Evolutionary conservation across 2,113 vertebrate genomes (phyloP).

Genomic region (Ameiurus melas): DNA sequence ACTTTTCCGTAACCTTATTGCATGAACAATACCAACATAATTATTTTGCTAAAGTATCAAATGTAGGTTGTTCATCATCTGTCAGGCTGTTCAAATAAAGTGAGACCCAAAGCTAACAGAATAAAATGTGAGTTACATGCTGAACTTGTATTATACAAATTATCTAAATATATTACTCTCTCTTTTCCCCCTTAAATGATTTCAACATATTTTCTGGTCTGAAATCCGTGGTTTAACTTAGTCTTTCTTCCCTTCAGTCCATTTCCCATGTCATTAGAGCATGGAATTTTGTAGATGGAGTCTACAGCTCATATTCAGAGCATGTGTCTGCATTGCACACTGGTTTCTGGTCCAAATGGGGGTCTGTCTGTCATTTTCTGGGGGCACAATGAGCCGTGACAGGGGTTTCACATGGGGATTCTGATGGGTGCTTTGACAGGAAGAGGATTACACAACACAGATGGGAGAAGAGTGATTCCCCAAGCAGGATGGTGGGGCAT

Average conservation of each 20-base stretch:
- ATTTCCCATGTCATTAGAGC: slow-evolving; percentile 46
- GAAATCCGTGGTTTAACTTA: slow-evolving; percentile 37
- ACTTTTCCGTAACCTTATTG: not conserved
- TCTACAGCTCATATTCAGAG: slow-evolving; percentile 40
- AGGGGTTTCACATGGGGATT: slow-evolving; percentile 47
- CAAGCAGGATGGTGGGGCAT: slow-evolving; percentile 39
- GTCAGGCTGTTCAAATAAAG: slow-evolving; percentile 8
- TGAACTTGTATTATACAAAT: not conserved
- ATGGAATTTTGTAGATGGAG: slow-evolving; percentile 44
- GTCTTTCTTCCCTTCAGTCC: slow-evolving; percentile 39
- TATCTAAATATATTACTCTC: not conserved
- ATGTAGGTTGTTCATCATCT: not conserved
- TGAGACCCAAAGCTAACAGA: slow-evolving; percentile 11
- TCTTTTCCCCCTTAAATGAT: slow-evolving; percentile 12
- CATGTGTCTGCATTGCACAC: slow-evolving; percentile 32
- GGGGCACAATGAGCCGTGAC: slow-evolving; percentile 53
- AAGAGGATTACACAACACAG: slow-evolving; percentile 68
- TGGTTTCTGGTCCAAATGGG: slow-evolving; percentile 43
- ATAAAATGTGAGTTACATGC: not conserved
- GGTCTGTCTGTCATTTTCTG: slow-evolving; percentile 42
- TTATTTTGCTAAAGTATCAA: not conserved
- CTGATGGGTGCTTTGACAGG: slow-evolving; percentile 54
- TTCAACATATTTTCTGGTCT: slow-evolving; percentile 39
- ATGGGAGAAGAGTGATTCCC: slow-evolving; percentile 48
- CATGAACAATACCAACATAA: not conserved